Conservation (phyloP, 2,797 vertebrate species). For the Typhlichthys subterraneus region DNA sequence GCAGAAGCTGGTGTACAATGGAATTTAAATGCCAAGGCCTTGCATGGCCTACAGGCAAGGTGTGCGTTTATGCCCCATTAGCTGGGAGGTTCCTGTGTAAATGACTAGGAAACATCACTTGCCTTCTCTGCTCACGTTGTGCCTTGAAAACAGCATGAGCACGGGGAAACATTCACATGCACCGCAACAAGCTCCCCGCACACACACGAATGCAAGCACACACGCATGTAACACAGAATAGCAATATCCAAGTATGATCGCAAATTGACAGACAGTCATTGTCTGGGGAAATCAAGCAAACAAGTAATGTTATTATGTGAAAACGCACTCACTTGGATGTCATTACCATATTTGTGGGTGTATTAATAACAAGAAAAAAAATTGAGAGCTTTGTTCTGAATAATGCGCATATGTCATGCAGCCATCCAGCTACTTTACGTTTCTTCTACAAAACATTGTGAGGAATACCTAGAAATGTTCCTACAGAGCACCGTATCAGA, state of each 20-base stretch:
- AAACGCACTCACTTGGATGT: slow-evolving; percentile 37
- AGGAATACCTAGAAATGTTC: slow-evolving; percentile 34
- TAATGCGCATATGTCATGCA: slow-evolving; percentile 23
- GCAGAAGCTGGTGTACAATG: slow-evolving; percentile 46
- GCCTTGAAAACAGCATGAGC: slow-evolving; percentile 22
- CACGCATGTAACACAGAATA: no score
- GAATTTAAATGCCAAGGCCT: slow-evolving; percentile 53
- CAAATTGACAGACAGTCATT: slow-evolving; percentile 24
- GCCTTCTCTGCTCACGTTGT: slow-evolving; percentile 28
- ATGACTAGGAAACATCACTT: slow-evolving; percentile 42
- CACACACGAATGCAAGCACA: not conserved
- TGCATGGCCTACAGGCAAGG: slow-evolving; percentile 46
- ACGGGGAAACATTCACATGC: slow-evolving; percentile 21
- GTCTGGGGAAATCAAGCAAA: slow-evolving; percentile 45
- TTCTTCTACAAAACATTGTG: slow-evolving; percentile 12
- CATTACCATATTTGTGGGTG: slow-evolving; percentile 62
- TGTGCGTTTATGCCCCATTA: slow-evolving; percentile 54
- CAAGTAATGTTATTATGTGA: slow-evolving; percentile 63
- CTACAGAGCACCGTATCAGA: slow-evolving; percentile 10
- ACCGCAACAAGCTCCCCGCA: slow-evolving; percentile 5
- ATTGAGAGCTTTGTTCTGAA: slow-evolving; percentile 42
- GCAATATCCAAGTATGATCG: no score
- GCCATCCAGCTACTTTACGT: slow-evolving; percentile 6
- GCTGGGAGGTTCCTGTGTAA: slow-evolving; percentile 40
- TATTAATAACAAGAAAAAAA: slow-evolving; percentile 23